Evolutionary conservation across 2,113 vertebrate genomes (phyloP), one percentile per base, ranked within the genome.

Genomic region (Budorcas taxicolor): DNA sequence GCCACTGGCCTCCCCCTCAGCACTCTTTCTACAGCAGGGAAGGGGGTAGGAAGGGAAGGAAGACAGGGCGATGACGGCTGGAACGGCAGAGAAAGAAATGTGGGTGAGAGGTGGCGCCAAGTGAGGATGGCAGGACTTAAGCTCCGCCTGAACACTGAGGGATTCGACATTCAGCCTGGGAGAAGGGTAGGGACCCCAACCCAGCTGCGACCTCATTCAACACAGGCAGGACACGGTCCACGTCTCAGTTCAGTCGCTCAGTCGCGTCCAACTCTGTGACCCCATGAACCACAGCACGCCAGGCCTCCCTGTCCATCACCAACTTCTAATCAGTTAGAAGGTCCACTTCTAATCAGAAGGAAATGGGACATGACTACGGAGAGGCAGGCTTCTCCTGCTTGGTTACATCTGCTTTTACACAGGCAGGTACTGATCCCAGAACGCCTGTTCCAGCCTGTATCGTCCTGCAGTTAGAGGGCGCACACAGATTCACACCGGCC

Each of bases 271-370:
- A 67, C 64, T 21, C 64, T 21, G 17, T 3, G n/a, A 71, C 64
- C 17, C 9, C 9, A 21, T 21, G 64, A 36, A 21, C 64, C 0
- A 9, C 64, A 71, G 64, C 64, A 71, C 0, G 1, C n/a, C 64
- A 71, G 64, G 64, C 9, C 17, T 36, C n/a, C 9, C 64, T 36
- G 64, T 71, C n/a, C 64, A 36, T 21, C n/a, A 71, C 64, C 64
- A 36, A 6, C 62, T 5, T 5, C 62, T 67, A n/a, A n/a, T 67
- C 33, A 67, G 33, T 67, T n/a, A n/a, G 7, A 67, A 67, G 60
- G 43, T 45, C 55, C 6, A 16, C 78, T 36, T 93, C 64, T 36
- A n/a, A 23, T 31, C 43, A 40, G 87, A 84, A 94, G 62, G 31
- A 91, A 67, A 64, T 29, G 40, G 78, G n/a, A 91, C 15, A 5